Base-by-base conservation (phyloP, 2,113 vertebrate species). In the Peromyscus polionotus region DNA sequence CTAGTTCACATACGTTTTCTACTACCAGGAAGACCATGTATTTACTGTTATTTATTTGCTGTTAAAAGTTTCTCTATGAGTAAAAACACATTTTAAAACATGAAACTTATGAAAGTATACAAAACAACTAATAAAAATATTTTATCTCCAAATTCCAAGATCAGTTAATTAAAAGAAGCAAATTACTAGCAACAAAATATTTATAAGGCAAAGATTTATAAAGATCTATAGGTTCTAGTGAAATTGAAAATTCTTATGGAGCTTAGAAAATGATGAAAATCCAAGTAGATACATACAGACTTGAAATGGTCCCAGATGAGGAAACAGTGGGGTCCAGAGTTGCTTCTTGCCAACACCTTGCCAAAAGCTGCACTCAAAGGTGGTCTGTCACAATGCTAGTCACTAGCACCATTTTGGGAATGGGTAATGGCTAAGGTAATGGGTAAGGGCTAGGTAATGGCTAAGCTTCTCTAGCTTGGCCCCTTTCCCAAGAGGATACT, bases 311-410 rank as follows among this genome's bases (percentile, higher is more conserved):
- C 80, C n/a, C 48, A 80, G 93, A 42, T 2, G 5, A 87, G 2
- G 67, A 10, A 48, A 79, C 2, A 51, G 1, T 22, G 19, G 28
- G 28, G 75, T 12, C 20, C 75, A 33, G 51, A 73, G 90, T 92
- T 84, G 12, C 33, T 89, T 83, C 73, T 89, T 83, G 84, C 36
- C 94, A 97, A 68, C 72, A n/a, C 51, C 73, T 68, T 94, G 63
- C 92, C 94, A 88, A 59, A 22, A 91, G n/a, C 51, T 17, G 67
- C 73, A 79, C 92, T 94, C 81, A 70, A 83, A 61, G 86, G n/a
- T 76, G 20, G 59, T 81, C 87, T 59, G 76, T 97, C 45, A 59
- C 36, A 89, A 59, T n/a, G 93, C 81, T 57, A 92, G 70, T 90
- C 93, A 86, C 90, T 76, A 48, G 42, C 26, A 65, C 31, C 22